Evolutionary conservation across 2,888 invertebrate species (phyloP), one percentile per base, ranked within the genome.

Genomic region (Brenthis hecate): DNA sequence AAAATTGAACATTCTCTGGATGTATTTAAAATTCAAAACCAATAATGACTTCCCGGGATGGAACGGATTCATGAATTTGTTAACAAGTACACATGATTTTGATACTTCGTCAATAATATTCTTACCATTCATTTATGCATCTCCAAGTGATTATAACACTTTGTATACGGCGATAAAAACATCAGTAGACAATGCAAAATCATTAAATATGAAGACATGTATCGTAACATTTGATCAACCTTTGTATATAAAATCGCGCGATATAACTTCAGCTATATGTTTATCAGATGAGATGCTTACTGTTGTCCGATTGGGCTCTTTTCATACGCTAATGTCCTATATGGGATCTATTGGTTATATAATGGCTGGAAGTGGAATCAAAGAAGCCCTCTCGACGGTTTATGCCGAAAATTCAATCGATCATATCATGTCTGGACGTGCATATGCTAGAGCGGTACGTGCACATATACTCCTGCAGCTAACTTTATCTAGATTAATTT

Each of bases 31-130:
- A 70, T 72, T 65, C 32, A 66, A 72, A 60, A 68, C 3, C 19
- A 48, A 65, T 54, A 67, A 72, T 50, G 47, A 71, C 6, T 67
- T 70, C 60, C 69, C 69, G 3, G 72, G 72, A 66, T 71, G 71
- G 71, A 73, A 71, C 54, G 72, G 70, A 28, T 73, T 70, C 58
- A 72, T 72, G 73, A 61, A 72, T 47, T 3, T 68, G 23, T 68
- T 73, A 68, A 73, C 69, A 13, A 68, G n/a, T 72, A 48, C 68
- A 66, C 36, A 50, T 55, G 63, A 61, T 53, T 72, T 69, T 65
- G 68, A 72, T 62, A 36, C 16, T 23, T 61, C 58, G 19, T 55
- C 53, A 1, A 64, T 71, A 6, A 68, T 60, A 53, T 75, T 60
- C 50, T 72, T 71, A 16, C 68, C 71, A 36, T 71, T 71, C 32